Evolutionary conservation across 2,113 vertebrate genomes (phyloP).

Genomic region (Sterna hirundo): DNA sequence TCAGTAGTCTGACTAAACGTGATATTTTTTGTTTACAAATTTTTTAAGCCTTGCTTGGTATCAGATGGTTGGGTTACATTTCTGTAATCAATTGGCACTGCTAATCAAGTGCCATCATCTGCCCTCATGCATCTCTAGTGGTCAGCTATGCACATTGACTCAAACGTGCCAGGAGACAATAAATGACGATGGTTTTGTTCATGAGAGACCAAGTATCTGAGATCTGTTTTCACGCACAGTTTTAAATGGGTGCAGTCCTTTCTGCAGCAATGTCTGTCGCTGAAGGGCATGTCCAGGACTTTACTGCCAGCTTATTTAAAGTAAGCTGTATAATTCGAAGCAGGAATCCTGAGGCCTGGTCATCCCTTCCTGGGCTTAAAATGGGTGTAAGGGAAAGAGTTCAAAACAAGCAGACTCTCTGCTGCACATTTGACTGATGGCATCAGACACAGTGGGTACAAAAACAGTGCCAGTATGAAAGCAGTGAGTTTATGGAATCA

Average conservation of each 20-base stretch:
- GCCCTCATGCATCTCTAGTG: neutral
- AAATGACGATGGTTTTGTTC: neutral
- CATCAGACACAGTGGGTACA: neutral
- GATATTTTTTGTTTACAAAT: neutral
- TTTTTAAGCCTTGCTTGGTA: neutral
- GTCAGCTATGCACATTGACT: neutral
- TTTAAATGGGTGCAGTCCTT: neutral
- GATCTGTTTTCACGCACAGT: neutral
- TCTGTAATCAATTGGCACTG: neutral
- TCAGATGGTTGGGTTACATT: neutral
- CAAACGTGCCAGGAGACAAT: neutral
- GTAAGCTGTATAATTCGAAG: neutral
- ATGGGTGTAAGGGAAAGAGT: neutral
- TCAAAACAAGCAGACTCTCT: neutral
- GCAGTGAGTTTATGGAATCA: fast-evolving
- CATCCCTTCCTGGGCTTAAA: neutral
- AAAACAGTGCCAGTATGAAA: neutral
- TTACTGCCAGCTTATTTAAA: neutral
- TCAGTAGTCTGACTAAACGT: neutral
- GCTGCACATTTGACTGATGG: neutral
- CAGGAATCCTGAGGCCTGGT: neutral
- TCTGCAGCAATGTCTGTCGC: neutral
- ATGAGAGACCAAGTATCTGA: neutral
- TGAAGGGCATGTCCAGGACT: neutral
- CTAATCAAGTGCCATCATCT: neutral